Evolutionary conservation across 2,888 invertebrate genomes (phyloP).

Genomic region (Pollenia labialis): DNA sequence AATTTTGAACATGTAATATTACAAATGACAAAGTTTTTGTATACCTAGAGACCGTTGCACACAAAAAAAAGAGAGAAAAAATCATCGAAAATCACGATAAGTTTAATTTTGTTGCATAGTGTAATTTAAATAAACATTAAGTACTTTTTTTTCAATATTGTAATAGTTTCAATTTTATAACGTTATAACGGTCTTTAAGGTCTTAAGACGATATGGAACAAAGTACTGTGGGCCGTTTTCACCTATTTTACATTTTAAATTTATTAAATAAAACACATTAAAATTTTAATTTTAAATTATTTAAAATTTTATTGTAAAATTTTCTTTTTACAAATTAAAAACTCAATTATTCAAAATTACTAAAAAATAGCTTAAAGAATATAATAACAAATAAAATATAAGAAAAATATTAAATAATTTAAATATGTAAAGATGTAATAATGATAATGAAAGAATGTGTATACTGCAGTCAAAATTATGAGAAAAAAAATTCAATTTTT

Average conservation of each 20-base stretch:
- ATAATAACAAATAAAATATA: conserved; percentile 42
- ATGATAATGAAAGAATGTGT: not conserved
- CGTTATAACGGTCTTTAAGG: too few relatives aligned
- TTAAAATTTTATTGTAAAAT: conserved; percentile 61
- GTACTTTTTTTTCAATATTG: too few relatives aligned
- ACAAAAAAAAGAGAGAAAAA: too few relatives aligned
- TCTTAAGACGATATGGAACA: too few relatives aligned
- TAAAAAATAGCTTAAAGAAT: conserved; percentile 50
- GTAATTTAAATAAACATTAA: too few relatives aligned
- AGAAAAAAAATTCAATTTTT: conserved; percentile 21
- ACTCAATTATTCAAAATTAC: conserved; percentile 29
- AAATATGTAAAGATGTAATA: not conserved
- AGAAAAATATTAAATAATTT: conserved; percentile 20
- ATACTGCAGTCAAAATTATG: conserved; percentile 44
- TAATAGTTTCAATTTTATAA: too few relatives aligned
- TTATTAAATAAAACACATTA: not conserved
- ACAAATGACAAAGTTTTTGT: too few relatives aligned
- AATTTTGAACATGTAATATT: too few relatives aligned
- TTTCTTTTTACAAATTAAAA: conserved; percentile 48
- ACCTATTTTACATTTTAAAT: not conserved
- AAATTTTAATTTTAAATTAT: conserved; percentile 7
- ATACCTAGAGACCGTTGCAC: too few relatives aligned
- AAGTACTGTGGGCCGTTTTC: too few relatives aligned
- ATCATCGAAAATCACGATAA: too few relatives aligned
- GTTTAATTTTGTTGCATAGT: too few relatives aligned